Base-by-base conservation (phyloP, 2,888 invertebrate genomes). In the Aradus depressus region DNA sequence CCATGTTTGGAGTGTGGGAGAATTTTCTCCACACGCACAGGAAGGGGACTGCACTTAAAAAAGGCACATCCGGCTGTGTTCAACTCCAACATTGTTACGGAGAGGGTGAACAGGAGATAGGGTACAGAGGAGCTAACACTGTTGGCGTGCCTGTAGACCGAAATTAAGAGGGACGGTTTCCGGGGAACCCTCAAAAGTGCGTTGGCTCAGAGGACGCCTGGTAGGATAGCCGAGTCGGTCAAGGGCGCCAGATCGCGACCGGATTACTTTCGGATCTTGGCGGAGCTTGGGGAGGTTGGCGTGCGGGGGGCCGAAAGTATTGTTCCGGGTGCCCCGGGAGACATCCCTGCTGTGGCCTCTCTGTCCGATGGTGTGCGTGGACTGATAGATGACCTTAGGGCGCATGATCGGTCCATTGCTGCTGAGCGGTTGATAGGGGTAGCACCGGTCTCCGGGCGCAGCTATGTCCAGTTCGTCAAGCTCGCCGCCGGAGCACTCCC, bases 31-130 rank as follows among this genome's bases (percentile, higher is more conserved):
- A 23, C 41, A 6, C 6, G 14, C 4, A 14, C 23, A 2, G 41
- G 41, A 3, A 8, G 23, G 12, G 41, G 41, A 3, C 12, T 22
- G 22, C 41, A 41, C 23, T 3, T 23, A 16, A 23, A 23, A 26
- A 23, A 16, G 22, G 21, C 41, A 2, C 25, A 41, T 22, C 25
- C 25, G 1, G 5, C 2, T 3, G 41, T 2, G 3, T 41, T 22
- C n/a, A 23, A 41, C 16, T 14, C 22, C 1, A 4, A 12, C 8
- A 23, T 41, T 41, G 22, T 10, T 18, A 23, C 23, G 23, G n/a
- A n/a, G 41, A 41, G 41, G 41, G n/a, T 2, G 4, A 23, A 41
- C 19, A n/a, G 5, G 41, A 23, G 41, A 12, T 41, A 26, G 41
- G 12, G 25, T 8, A 12, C 12, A 6, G 41, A 41, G 23, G 41